Base-by-base conservation (phyloP, 1,140 invertebrate species). In the Zaprionus inermis region DNA sequence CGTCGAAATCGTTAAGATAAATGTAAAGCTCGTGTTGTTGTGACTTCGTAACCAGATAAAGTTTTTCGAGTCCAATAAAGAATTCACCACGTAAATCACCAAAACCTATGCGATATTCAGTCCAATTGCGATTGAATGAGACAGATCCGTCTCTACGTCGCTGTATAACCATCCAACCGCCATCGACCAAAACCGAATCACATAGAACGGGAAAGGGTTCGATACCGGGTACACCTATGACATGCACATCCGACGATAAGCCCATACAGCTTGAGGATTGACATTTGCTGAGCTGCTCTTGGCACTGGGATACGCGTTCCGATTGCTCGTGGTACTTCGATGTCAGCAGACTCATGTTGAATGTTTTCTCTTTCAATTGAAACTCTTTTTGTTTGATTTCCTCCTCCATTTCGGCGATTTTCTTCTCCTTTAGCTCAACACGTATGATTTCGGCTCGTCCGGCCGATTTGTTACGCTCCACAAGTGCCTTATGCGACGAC, bases 61-160 rank as follows among this genome's bases (percentile, higher is more conserved):
- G 2, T 12, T 72, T 65, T n/a, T 72, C 56, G 14, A 76, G 41
- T 10, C 73, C 73, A 28, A 76, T 24, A 10, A 76, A 76, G 11
- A 66, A 72, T 9, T 72, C 69, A 10, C 73, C 55, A 10, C 68
- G 32, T 6, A 71, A 30, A 51, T 71, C 52, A 3, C 68, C 68
- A n/a, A 71, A 71, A 4, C 68, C 68, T 2, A 36, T 11, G 2
- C 11, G 20, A 30, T 71, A 71, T 18, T 64, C 68, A 0, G 51
- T 64, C 68, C 68, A 71, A 28, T 56, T 64, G 38, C 68, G 68
- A 71, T 49, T n/a, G 3, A 71, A 71, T 0, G 0, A 56, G 1
- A 71, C 22, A 0, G 59, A 56, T 9, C 68, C 68, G 28, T 71
- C 59, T 1, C 30, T 38, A 28, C 68, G 51, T 4, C 68, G 52